phyloP scores from a whole-genome alignment of 1,140 invertebrate species.

The Parasteatoda tepidariorum region DNA sequence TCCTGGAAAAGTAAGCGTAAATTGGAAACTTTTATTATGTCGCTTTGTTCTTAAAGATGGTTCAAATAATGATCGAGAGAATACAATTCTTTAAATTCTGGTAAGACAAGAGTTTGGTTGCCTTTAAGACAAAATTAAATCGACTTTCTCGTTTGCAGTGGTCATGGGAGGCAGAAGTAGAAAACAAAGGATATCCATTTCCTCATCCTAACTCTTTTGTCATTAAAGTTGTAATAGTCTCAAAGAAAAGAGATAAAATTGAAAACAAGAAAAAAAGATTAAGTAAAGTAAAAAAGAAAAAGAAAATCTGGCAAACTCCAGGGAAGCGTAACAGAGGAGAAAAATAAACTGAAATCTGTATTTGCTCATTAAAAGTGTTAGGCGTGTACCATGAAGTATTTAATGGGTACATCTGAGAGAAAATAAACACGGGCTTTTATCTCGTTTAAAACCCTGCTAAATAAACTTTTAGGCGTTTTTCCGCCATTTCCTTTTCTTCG shows the following conservation, averaged over 20 bases:
- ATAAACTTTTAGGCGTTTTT: slow-evolving; percentile 31
- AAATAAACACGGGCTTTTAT: slow-evolving; percentile 50
- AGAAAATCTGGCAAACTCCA: not conserved
- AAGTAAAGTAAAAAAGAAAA: not conserved
- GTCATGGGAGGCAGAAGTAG: not conserved
- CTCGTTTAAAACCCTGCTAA: slow-evolving; percentile 23
- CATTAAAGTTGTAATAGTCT: slow-evolving; percentile 42
- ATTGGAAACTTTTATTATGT: too few species aligned
- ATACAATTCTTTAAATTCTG: too few species aligned
- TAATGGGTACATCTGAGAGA: slow-evolving; percentile 27
- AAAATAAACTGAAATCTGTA: not conserved
- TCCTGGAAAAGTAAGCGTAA: too few species aligned
- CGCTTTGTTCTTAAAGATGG: too few species aligned
- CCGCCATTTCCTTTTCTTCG: not conserved
- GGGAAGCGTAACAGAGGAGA: not conserved
- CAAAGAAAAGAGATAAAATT: not conserved
- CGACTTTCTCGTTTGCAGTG: not conserved
- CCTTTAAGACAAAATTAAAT: not conserved
- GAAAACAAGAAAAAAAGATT: slow-evolving; percentile 3
- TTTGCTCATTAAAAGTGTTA: slow-evolving; percentile 47
- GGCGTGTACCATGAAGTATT: not conserved
- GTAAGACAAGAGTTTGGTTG: not conserved
- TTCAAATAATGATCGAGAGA: too few species aligned
- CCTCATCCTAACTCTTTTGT: not conserved
- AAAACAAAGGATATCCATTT: not conserved